Base-by-base conservation (phyloP, 2,888 invertebrate species). In the Acholoe squamosa region DNA sequence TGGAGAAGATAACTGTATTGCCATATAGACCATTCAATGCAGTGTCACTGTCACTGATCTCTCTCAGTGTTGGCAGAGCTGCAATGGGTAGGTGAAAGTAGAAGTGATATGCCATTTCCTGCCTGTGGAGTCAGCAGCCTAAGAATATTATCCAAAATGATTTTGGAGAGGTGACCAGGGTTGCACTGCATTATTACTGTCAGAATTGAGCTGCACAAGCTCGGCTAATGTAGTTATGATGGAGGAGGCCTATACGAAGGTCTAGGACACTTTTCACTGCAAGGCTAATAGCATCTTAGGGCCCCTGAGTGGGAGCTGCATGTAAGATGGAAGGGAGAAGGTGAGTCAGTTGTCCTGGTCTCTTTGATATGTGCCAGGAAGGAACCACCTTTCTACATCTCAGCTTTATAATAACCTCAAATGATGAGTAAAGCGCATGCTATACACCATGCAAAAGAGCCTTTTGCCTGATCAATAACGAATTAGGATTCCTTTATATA, bases 101-200 rank as follows among this genome's bases (percentile, higher is more conserved):
- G 61, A n/a, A 61, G 61, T n/a, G 61, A 61, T 61, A n/a, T 61
- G 61, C 61, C 19, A 61, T 61, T 61, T 61, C 61, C 61, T 61
- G 61, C 22, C 5, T n/a, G 61, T 19, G 14, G 61, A n/a, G 61
- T 14, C 61, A 61, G 61, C 19, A 7, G n/a, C n/a, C n/a, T n/a
- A n/a, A n/a, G n/a, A 12, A 61, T 61, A 61, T 61, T 61, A n/a
- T 61, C 22, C 3, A 3, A 61, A 7, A n/a, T 61, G 7, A 19
- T n/a, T 61, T 61, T n/a, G 61, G 61, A 54, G 54, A 54, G 54
- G 54, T 54, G 10, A 19, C 19, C 54, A 54, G 19, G 54, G 54
- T 54, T 54, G 54, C 54, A 10, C 10, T 54, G 54, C 54, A 54
- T 54, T 54, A 54, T 14, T 54, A 19, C 19, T 54, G 54, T 54